These are phyloP conservation scores for Hydrochoerus hydrochaeris DNA, from an alignment of 2,113 vertebrate species.

Conservation along the genomic window DNA sequence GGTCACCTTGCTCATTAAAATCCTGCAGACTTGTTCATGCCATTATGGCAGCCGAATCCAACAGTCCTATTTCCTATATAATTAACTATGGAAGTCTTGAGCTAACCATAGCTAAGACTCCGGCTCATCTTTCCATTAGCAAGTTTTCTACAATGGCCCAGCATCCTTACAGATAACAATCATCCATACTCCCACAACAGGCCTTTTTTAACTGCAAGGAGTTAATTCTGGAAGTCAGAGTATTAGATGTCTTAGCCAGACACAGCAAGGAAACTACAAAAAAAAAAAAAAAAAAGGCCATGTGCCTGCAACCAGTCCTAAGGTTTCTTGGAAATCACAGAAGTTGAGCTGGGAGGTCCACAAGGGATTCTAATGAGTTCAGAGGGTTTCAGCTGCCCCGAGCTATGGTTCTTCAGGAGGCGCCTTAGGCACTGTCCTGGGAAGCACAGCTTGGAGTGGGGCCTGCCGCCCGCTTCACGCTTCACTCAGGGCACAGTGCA, in stretches of 20 bases:
- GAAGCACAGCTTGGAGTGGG: neutral
- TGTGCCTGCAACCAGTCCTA: neutral
- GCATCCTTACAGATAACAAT: neutral
- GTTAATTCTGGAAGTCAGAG: neutral
- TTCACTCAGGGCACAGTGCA: neutral
- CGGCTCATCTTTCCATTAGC: constrained; percentile 64
- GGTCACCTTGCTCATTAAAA: constrained; percentile 73
- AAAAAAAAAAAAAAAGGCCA: neutral
- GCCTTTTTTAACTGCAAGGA: neutral
- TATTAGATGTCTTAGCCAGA: neutral
- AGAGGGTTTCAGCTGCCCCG: neutral
- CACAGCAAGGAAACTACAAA: neutral
- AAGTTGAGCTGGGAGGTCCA: neutral
- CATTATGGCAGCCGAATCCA: constrained; percentile 57
- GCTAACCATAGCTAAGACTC: constrained; percentile 58
- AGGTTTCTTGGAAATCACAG: neutral
- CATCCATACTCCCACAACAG: neutral
- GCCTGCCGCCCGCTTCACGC: fast-evolving
- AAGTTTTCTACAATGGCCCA: constrained; percentile 51
- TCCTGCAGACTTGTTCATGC: constrained; percentile 51
- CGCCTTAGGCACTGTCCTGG: neutral
- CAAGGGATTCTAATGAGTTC: neutral
- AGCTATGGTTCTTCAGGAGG: neutral
- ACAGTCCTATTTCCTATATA: constrained; percentile 68
- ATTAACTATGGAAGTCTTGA: constrained; percentile 75